Conservation (phyloP, 2,113 vertebrate genomes). For the Gasterosteus nipponicus region DNA sequence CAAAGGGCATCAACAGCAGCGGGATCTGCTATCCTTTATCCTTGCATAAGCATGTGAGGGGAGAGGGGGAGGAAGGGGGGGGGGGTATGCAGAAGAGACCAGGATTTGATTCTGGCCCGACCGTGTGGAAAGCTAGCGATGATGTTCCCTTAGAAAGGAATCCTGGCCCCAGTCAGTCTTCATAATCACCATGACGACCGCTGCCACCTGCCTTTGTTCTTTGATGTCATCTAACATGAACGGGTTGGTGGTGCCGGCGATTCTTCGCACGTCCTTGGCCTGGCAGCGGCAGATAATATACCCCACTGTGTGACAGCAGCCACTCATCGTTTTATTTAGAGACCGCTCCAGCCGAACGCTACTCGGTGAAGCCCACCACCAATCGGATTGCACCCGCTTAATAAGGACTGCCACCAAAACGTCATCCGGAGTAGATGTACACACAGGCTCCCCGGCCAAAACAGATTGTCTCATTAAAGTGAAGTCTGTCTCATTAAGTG, state of each 20-base stretch:
- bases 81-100: slow-evolving; percentile 23
- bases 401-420: slow-evolving; percentile 64
- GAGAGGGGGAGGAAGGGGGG: not conserved
- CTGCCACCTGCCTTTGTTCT: slow-evolving; percentile 36
- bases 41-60: slow-evolving; percentile 30
- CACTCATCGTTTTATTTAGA: slow-evolving; percentile 35
- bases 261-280: slow-evolving; percentile 18
- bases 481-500: slow-evolving; percentile 65
- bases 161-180: slow-evolving; percentile 65
- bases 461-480: slow-evolving; percentile 74
- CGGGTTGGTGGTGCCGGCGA: slow-evolving; percentile 42
- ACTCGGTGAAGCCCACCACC: slow-evolving; percentile 72
- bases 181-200: slow-evolving; percentile 58
- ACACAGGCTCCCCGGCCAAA: slow-evolving; percentile 71
- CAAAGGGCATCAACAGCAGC: slow-evolving; percentile 28
- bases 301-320: slow-evolving; percentile 48
- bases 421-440: slow-evolving; percentile 67
- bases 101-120: slow-evolving; percentile 26
- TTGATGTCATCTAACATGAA: slow-evolving; percentile 40
- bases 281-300: slow-evolving; percentile 40
- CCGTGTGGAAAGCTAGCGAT: slow-evolving; percentile 41
- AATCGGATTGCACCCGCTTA: slow-evolving; percentile 68
- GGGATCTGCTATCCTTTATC: slow-evolving; percentile 25
- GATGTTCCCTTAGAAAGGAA: slow-evolving; percentile 51
- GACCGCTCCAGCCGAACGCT: slow-evolving; percentile 43